phyloP scores from a whole-genome alignment of 2,113 vertebrate species.

The Elephas maximus region DNA sequence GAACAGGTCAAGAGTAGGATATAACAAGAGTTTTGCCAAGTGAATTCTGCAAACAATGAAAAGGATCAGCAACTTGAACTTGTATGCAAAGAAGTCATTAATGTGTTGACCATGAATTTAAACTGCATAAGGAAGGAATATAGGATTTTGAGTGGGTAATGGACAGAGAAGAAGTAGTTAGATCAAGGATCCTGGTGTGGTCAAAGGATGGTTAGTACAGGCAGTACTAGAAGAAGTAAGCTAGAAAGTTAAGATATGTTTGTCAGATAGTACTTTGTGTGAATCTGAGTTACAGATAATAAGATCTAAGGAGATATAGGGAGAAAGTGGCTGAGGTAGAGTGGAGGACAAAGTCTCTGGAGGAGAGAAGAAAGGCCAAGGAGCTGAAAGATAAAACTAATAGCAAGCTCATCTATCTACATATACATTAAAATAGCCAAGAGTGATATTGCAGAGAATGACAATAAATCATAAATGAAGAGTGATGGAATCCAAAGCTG shows the following conservation, averaged over 20 bases:
- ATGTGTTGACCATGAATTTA: not conserved
- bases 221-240: not conserved
- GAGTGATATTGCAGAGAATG: not conserved
- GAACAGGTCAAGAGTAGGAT: not conserved
- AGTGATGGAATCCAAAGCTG: not conserved
- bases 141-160: not conserved
- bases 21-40: not conserved
- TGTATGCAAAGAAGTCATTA: not conserved
- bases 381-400: not conserved
- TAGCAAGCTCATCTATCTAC: not conserved
- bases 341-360: not conserved
- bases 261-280: not conserved
- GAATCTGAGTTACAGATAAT: not conserved
- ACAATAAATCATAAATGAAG: not conserved
- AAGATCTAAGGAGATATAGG: not conserved
- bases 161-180: not conserved
- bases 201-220: not conserved
- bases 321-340: not conserved
- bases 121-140: not conserved
- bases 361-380: not conserved
- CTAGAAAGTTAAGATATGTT: not conserved
- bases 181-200: not conserved
- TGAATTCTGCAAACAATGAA: constrained; percentile 3
- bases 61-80: not conserved
- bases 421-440: not conserved